phyloP scores from a whole-genome alignment of 1,140 invertebrate genomes.

The Zaprionus taronus region DNA sequence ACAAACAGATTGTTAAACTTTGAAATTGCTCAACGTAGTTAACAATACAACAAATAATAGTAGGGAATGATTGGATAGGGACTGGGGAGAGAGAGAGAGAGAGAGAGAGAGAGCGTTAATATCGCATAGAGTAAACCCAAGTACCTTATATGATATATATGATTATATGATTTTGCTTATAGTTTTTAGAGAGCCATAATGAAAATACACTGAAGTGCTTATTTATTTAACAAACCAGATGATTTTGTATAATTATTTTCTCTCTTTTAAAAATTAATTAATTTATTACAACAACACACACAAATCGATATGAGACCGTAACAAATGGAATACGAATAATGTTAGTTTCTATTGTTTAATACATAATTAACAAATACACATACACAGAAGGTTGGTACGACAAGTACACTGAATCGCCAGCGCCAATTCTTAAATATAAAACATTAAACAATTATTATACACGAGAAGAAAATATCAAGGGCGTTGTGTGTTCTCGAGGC shows the following conservation, averaged over 20 bases:
- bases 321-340: slow-evolving; percentile 23
- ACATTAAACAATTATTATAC: slow-evolving; percentile 1
- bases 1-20: slow-evolving; percentile 58
- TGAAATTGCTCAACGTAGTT: slow-evolving; percentile 72
- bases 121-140: slow-evolving; percentile 71
- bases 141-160: slow-evolving; percentile 79
- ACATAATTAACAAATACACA: slow-evolving; percentile 17
- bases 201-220: slow-evolving; percentile 53
- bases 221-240: slow-evolving; percentile 47
- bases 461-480: slow-evolving; percentile 11
- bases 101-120: slow-evolving; percentile 33
- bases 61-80: slow-evolving; percentile 25
- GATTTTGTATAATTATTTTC: slow-evolving; percentile 28
- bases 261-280: slow-evolving; percentile 15
- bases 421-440: slow-evolving; percentile 12
- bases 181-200: slow-evolving; percentile 51
- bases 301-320: slow-evolving; percentile 14
- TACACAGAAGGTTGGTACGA: slow-evolving; percentile 7
- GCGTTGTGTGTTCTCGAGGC: slow-evolving; percentile 34
- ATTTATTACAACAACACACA: slow-evolving; percentile 41
- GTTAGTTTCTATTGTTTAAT: slow-evolving; percentile 30
- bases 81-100: background rate
- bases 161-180: slow-evolving; percentile 73
- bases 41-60: slow-evolving; percentile 44
- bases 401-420: slow-evolving; percentile 3